Base-by-base conservation (phyloP, 2,113 vertebrate genomes). In the Ramphastos sulfuratus region DNA sequence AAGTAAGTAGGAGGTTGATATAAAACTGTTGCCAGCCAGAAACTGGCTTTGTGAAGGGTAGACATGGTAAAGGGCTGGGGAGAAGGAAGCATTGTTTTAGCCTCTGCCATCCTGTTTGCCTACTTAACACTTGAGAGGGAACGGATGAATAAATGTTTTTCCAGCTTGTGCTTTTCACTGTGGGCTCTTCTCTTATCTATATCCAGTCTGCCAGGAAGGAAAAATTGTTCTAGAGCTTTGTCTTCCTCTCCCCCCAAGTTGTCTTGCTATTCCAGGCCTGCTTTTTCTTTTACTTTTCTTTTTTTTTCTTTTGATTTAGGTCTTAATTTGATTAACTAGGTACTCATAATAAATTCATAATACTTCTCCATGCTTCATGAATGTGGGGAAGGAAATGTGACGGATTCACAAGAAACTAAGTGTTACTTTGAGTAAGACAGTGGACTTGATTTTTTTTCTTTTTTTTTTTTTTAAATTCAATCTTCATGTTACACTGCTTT, bases 1-100 rank as follows among this genome's bases (percentile, higher is more conserved):
- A 94, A 92, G 91, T 85, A 91, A 87, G 95, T 95, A 85, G 96
- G 95, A 96, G 94, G 94, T 72, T 93, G 93, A 72, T 95, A 92
- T 88, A 80, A 93, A 94, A 94, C 94, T 94, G 90, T 85, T 95
- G 94, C 91, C 82, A 95, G 82, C 91, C 93, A 95, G 90, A 93
- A 95, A 84, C 24, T 54, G 58, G 54, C 80, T 94, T 90, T 94
- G 61, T 63, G 39, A 82, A 85, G 82, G 65, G 91, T 94, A 95
- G 93, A 94, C 76, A 69, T 21, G 70, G 25, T 59, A 75, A 67
- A 84, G 87, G 67, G 30, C 69, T 93, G 79, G 67, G 52, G 44
- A 93, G 88, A 74, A 81, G 91, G 61, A 87, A 92, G 50, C 27
- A 42, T 78, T 96, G 89, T 83, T 87, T 84, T 79, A 90, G 65